Evolutionary conservation across 2,797 vertebrate species (phyloP), one percentile per base, ranked within the genome.

Genomic region (Clarias laeviceps): DNA sequence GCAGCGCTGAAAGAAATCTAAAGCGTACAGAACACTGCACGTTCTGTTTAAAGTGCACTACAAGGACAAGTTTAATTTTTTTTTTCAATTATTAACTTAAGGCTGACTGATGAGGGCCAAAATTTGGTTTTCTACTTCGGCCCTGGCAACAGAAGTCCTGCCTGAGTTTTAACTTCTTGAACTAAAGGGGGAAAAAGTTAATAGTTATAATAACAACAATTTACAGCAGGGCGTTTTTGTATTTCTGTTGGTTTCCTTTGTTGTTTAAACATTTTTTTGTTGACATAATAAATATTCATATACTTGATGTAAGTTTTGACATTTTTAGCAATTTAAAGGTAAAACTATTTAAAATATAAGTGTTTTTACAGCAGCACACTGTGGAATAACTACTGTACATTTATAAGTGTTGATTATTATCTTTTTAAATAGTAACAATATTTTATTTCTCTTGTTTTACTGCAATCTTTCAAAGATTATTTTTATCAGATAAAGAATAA

Each of bases 41-140:
- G 56, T 76, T 56, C 62, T 86, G 70, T 83, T 54, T 82, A 62
- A 45, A 68, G 70, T 57, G 56, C 50, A 81, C 34, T 17, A 5
- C 5, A 1, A 85, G 70, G 11, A 9, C 61, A 85, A 9, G 3
- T 69, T 69, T 65, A 18, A 4, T 59, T 80, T 76, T 17, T 27
- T 45, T 59, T 50, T 34, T 27, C 37, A 17, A 22, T 65, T 81
- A 81, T 85, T 74, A 81, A 80, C 20, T 18, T 34, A 59, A 34
- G 22, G 27, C 40, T 56, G 50, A 84, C 56, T 66, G 61, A 84
- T 17, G 50, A 22, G 37, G 72, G 32, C 24, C 73, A 76, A 32
- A 1, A 50, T 66, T 29, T 12, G 20, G 24, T 66, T 50, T 40
- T 54, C 2, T 29, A 18, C 59, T 64, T 64, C 0, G 14, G n/a